These are phyloP conservation scores for Siniperca scherzeri DNA, from an alignment of 2,797 vertebrate species.

Conservation along the genomic window DNA sequence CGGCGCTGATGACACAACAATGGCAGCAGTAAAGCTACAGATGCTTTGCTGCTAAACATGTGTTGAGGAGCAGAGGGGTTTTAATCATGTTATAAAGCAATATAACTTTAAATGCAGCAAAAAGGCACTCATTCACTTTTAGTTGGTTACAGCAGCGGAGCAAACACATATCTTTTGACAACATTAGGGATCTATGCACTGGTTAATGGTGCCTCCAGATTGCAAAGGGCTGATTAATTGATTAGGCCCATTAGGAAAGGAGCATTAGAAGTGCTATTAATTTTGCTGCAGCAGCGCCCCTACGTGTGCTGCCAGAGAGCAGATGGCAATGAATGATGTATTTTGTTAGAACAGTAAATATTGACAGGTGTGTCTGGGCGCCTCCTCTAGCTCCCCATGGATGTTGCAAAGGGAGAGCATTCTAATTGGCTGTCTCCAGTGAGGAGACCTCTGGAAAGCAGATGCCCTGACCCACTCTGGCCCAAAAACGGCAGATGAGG, in stretches of 20 bases:
- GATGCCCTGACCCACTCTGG: conserved; percentile 57
- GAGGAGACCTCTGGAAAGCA: conserved; percentile 62
- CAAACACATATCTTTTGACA: conserved; percentile 67
- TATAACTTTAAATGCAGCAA: conserved; percentile 24
- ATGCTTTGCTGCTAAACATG: conserved; percentile 19
- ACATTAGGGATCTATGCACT: conserved; percentile 67
- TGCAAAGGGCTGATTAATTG: conserved; percentile 80
- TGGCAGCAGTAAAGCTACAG: conserved; percentile 13
- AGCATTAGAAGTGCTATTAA: conserved; percentile 83
- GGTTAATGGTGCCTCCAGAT: conserved; percentile 77
- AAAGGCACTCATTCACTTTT: conserved; percentile 30
- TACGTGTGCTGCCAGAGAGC: conserved; percentile 70
- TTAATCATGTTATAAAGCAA: conserved; percentile 48
- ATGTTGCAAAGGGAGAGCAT: conserved; percentile 60
- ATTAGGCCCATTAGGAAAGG: conserved; percentile 83
- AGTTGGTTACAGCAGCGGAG: conserved; percentile 44
- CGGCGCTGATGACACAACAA: conserved; percentile 38
- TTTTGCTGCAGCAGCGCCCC: conserved; percentile 77
- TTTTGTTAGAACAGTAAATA: conserved; percentile 86
- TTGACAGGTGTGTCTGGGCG: conserved; percentile 82
- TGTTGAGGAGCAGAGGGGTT: conserved; percentile 5
- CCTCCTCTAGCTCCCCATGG: conserved; percentile 66
- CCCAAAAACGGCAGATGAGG: conserved; percentile 42
- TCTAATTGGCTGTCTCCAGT: conserved; percentile 79
- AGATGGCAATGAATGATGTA: conserved; percentile 87